Evolutionary conservation across 2,113 vertebrate species (phyloP).

Genomic region (Fregata magnificens): DNA sequence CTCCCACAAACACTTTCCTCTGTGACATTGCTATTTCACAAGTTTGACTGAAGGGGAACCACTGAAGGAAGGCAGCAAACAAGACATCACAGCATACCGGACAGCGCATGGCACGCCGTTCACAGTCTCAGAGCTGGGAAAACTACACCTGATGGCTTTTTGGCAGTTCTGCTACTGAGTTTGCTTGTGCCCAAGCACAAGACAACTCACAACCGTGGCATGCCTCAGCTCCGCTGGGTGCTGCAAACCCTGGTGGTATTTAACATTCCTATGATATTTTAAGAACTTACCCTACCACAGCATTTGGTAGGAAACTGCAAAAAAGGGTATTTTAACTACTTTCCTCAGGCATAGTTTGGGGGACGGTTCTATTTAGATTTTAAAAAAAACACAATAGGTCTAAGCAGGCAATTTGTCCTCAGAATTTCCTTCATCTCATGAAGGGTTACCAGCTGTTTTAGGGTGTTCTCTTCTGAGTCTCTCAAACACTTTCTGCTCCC

Average conservation of each 20-base stretch:
- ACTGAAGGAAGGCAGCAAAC: neutral
- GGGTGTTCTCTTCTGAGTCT: neutral
- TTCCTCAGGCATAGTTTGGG: neutral
- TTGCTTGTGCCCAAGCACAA: neutral
- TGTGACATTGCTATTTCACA: accelerated
- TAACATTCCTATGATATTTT: neutral
- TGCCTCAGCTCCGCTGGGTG: neutral
- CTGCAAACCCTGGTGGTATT: neutral
- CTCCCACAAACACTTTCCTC: neutral
- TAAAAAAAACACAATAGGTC: neutral
- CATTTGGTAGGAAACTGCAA: neutral
- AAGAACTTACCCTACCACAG: neutral
- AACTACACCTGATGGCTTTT: neutral
- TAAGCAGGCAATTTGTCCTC: neutral
- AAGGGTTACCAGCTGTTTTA: neutral
- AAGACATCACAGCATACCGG: accelerated
- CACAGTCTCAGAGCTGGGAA: neutral
- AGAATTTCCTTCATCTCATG: neutral
- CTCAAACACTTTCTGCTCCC: neutral
- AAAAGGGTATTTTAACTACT: neutral
- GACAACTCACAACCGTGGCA: accelerated
- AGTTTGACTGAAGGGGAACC: neutral
- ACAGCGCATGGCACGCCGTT: accelerated
- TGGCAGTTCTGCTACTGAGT: neutral
- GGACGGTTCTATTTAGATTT: neutral